Base-by-base conservation (phyloP, 2,113 vertebrate genomes). In the Anseranas semipalmata region DNA sequence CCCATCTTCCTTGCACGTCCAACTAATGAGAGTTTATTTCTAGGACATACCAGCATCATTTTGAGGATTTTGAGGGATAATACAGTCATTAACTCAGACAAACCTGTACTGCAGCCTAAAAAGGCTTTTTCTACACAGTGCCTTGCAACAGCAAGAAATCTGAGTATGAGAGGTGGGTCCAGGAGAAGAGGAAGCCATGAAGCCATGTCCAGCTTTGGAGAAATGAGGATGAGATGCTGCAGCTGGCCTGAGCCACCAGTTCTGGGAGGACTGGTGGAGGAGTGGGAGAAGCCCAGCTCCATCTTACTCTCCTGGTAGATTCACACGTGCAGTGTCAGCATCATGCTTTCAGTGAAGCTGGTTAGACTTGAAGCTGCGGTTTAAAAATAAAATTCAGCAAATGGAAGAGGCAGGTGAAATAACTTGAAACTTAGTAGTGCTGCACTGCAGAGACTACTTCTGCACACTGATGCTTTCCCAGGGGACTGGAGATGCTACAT, bases 301-400 rank as follows among this genome's bases (percentile, higher is more conserved):
- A 5, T 78, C 41, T 52, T 35, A 41, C 9, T 56, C 19, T 73
- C 17, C 48, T 52, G 9, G 15, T 14, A 52, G 59, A 45, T 83
- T 68, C 5, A 4, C 53, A 14, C 9, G 2, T 32, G 27, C 65
- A 62, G 4, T 32, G 25, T 65, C 79, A 91, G 63, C 80, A 67
- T 12, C 68, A 33, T 15, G 6, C 46, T 87, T 72, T 59, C 65
- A 85, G 33, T 12, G 30, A 58, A 76, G 0, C 19, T 32, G 65
- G 52, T 39, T 27, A 8, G 53, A 87, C 15, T 7, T 59, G 60
- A 79, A 46, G 33, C 10, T 60, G 27, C 8, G 50, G 48, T 70
- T 93, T 58, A n/a, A 86, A 92, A 92, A 41, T 21, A 19, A 55
- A 89, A 27, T 67, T 90, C 72, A 90, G 78, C 82, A 93, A 71